A percentile compares a stretch with the other conserved stretches of the same genome.
Evolutionary conservation across 2,113 vertebrate species (phyloP).

Genomic region (Indicator maculatus): DNA sequence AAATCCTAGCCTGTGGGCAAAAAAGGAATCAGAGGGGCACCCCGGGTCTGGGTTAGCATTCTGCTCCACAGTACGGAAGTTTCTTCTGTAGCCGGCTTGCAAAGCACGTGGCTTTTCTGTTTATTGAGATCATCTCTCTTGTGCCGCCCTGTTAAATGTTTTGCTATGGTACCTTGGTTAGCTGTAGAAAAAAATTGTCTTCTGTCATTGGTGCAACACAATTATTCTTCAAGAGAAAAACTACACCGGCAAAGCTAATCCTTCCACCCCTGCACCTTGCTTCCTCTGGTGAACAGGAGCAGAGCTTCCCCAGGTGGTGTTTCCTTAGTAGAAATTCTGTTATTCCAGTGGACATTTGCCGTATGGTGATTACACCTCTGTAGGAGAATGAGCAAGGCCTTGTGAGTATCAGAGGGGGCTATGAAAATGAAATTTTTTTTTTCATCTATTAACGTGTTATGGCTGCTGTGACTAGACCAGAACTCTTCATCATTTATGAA

Average conservation of each 20-base stretch:
- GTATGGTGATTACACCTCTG: no score
- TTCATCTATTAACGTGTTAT: accelerated
- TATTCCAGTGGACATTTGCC: neutral
- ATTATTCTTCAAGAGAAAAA: accelerated
- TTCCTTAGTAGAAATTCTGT: neutral
- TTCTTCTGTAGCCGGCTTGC: neutral
- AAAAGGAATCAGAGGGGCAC: neutral
- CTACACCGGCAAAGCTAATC: accelerated
- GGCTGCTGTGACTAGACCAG: neutral
- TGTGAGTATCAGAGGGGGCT: neutral
- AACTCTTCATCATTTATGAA: accelerated
- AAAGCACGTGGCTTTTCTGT: no score
- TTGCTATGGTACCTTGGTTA: accelerated
- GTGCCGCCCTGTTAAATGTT: accelerated
- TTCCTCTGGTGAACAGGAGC: neutral
- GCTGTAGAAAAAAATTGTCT: accelerated
- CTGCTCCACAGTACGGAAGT: accelerated
- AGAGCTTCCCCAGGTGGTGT: accelerated
- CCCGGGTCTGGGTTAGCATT: no score
- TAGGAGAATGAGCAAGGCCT: neutral
- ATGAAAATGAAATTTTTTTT: neutral
- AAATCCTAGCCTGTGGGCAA: no score
- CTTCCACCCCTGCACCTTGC: accelerated
- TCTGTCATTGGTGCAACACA: accelerated
- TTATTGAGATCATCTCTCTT: accelerated